Conservation (phyloP, 2,113 vertebrate species). For the Rhea pennata region DNA sequence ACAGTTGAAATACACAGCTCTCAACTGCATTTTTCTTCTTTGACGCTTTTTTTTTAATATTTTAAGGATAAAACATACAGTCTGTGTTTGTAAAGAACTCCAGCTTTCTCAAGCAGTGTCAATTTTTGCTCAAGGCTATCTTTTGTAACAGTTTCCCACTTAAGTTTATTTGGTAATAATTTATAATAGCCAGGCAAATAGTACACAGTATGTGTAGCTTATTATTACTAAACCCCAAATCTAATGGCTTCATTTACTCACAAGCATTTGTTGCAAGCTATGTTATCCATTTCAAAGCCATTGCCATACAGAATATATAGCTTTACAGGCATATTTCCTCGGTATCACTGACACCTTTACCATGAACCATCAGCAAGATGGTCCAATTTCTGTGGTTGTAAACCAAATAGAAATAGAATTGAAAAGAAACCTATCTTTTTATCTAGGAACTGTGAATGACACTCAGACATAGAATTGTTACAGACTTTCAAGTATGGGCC, state of each 20-base stretch:
- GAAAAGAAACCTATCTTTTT: neutral
- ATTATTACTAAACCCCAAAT: slow-evolving; percentile 13
- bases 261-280: slow-evolving; percentile 7
- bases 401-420: neutral
- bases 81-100: slow-evolving; percentile 30
- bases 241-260: slow-evolving; percentile 46
- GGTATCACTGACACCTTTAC: neutral
- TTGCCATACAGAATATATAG: neutral
- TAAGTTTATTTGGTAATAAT: slow-evolving; percentile 53
- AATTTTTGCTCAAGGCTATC: slow-evolving; percentile 32
- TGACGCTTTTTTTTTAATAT: slow-evolving; percentile 52
- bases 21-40: slow-evolving; percentile 39
- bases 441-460: neutral
- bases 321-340: neutral
- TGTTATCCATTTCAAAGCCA: slow-evolving; percentile 32
- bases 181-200: slow-evolving; percentile 56
- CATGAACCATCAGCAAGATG: neutral
- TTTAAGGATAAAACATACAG: slow-evolving; percentile 25
- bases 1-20: neutral
- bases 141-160: slow-evolving; percentile 60
- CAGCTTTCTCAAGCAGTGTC: slow-evolving; percentile 8
- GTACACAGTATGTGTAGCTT: neutral
- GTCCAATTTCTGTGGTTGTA: neutral
- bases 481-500: neutral
- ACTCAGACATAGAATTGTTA: neutral